Conservation (phyloP, 2,888 invertebrate species). For the Branchellion lobata region DNA sequence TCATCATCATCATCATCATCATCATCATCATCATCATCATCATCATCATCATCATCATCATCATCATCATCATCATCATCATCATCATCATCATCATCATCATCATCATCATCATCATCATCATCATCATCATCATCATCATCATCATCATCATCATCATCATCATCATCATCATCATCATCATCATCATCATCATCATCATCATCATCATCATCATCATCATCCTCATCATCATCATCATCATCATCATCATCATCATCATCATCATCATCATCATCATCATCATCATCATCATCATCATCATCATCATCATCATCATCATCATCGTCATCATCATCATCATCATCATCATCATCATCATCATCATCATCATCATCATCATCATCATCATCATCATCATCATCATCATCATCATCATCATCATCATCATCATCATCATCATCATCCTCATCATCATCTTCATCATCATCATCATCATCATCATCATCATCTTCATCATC, state of each 20-base stretch:
- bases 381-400: slow-evolving; percentile 10
- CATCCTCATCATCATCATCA: too few species aligned
- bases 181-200: slow-evolving; percentile 12
- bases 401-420: slow-evolving; percentile 11
- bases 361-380: slow-evolving; percentile 8
- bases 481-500: too few species aligned
- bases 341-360: slow-evolving; percentile 14
- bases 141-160: not conserved
- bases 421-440: too few species aligned
- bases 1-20: too few species aligned
- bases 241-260: not conserved
- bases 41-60: too few species aligned
- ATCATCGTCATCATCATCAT: not conserved
- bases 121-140: not conserved
- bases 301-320: slow-evolving; percentile 8
- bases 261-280: slow-evolving; percentile 26
- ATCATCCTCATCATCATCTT: too few species aligned
- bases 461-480: too few species aligned
- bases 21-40: too few species aligned
- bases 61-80: too few species aligned
- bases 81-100: too few species aligned
- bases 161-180: not conserved
- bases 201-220: too few species aligned
- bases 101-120: too few species aligned
- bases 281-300: slow-evolving; percentile 18